A percentile compares a stretch with the other conserved stretches of the same genome.
Evolutionary conservation across 2,113 vertebrate species (phyloP).

Genomic region (Silurus glanis): DNA sequence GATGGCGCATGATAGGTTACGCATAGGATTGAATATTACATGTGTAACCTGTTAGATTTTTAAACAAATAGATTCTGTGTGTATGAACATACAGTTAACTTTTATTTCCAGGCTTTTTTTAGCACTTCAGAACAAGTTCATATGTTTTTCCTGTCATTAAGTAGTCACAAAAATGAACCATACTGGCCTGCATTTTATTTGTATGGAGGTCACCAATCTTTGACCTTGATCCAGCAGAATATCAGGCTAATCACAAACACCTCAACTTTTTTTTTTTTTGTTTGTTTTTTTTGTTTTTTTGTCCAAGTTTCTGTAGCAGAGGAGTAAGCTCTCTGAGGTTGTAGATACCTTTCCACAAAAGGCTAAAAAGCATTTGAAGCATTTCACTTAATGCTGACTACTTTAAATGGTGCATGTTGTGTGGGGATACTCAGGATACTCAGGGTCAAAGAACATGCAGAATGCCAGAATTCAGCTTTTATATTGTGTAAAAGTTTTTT

Average conservation of each 20-base stretch:
- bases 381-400: slow-evolving; percentile 3
- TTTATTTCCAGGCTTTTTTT: background rate
- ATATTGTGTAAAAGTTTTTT: background rate
- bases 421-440: background rate
- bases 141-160: background rate
- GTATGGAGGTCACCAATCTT: background rate
- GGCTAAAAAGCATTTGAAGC: background rate
- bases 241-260: background rate
- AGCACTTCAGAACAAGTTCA: background rate
- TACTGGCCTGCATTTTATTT: background rate
- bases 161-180: background rate
- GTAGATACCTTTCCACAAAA: background rate
- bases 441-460: slow-evolving; percentile 6
- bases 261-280: background rate
- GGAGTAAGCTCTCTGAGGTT: background rate
- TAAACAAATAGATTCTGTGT: background rate
- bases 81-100: background rate
- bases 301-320: background rate
- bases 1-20: background rate
- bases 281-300: background rate
- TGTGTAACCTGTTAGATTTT: background rate
- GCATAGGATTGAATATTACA: background rate
- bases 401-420: background rate
- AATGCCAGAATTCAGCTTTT: background rate
- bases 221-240: background rate